Conservation (phyloP, 2,797 vertebrate species). For the Remorina albescens region DNA sequence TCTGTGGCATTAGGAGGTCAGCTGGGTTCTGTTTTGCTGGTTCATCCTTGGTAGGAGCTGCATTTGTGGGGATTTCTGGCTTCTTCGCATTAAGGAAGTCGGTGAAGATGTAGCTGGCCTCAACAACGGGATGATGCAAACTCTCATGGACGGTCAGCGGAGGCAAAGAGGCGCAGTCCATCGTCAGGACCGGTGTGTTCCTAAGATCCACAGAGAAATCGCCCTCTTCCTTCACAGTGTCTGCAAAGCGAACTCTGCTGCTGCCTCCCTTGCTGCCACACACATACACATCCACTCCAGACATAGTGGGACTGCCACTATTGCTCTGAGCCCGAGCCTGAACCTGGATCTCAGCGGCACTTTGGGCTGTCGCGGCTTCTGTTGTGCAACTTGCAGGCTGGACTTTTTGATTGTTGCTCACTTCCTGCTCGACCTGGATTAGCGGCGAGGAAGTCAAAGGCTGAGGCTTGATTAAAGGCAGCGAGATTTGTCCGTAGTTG, state of each 20-base stretch:
- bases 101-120: constrained; percentile 81
- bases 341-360: constrained; percentile 39
- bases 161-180: constrained; percentile 82
- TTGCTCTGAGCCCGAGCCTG: constrained; percentile 34
- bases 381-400: constrained; percentile 48
- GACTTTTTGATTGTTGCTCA: constrained; percentile 78
- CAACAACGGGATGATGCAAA: constrained; percentile 83
- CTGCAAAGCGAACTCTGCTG: constrained; percentile 73
- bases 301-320: constrained; percentile 44
- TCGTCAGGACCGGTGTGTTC: constrained; percentile 29
- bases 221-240: constrained; percentile 58
- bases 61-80: constrained; percentile 48
- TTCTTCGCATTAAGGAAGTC: constrained; percentile 71
- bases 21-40: constrained; percentile 25
- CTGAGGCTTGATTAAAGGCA: constrained; percentile 42
- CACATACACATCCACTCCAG: constrained; percentile 56
- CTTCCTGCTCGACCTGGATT: constrained; percentile 45
- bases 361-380: constrained; percentile 35
- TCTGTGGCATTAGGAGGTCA: constrained; percentile 32
- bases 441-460: constrained; percentile 47
- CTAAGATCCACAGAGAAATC: constrained; percentile 38
- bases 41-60: constrained; percentile 40
- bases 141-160: constrained; percentile 84
- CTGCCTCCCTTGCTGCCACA: constrained; percentile 57
- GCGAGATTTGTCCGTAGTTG: constrained; percentile 45